Percentiles rank a stretch among this genome's conserved stretches.
These are phyloP conservation scores for Silurus aristotelis DNA, from an alignment of 2,797 vertebrate species.

Conservation along the genomic window DNA sequence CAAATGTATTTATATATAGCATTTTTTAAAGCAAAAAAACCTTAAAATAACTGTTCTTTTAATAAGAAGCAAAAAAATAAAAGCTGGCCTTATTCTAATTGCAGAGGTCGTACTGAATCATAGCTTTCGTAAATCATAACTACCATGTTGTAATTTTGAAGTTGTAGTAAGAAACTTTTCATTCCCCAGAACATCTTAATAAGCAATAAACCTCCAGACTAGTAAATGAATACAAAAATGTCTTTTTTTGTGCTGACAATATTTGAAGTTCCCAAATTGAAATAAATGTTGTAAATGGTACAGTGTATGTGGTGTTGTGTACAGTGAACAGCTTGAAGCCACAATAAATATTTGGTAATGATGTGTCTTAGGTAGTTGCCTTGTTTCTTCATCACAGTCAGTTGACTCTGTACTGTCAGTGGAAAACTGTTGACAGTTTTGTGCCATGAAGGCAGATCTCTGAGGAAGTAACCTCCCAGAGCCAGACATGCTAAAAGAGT, in stretches of 20 bases:
- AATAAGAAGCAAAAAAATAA: not conserved
- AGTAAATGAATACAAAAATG: not conserved
- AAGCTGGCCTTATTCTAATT: not conserved
- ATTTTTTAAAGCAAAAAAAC: not conserved
- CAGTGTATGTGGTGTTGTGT: not conserved
- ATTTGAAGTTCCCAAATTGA: not conserved
- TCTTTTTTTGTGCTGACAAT: not conserved
- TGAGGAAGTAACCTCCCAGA: not conserved
- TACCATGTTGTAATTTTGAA: not conserved
- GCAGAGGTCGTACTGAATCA: not conserved
- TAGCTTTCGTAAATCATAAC: not conserved
- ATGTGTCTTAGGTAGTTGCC: not conserved
- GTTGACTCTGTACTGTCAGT: not conserved
- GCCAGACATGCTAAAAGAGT: not conserved
- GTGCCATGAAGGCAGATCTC: not conserved
- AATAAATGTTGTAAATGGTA: not conserved
- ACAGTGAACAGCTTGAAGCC: not conserved
- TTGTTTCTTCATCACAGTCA: not conserved
- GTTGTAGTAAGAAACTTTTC: not conserved
- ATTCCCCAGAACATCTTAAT: not conserved
- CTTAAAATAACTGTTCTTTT: not conserved
- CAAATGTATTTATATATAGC: not conserved
- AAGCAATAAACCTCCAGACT: not conserved
- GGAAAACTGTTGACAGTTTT: conserved; percentile 21
- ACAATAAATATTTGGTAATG: not conserved